Base-by-base conservation (phyloP, 1,140 invertebrate genomes). In the Drosophila kohkoa region DNA sequence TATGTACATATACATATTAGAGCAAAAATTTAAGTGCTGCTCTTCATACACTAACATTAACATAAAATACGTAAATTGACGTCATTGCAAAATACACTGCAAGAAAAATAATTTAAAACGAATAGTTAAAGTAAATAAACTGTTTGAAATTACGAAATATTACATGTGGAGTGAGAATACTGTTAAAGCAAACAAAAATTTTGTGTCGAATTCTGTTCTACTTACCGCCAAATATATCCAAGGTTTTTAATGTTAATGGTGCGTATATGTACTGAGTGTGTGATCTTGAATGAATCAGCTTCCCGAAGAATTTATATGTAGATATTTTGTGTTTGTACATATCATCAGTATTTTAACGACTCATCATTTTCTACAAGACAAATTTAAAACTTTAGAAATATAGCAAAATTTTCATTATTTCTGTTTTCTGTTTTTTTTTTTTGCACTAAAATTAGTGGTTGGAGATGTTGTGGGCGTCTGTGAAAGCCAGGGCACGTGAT, bases 211-310 rank as follows among this genome's bases (percentile, higher is more conserved):
- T 63, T 80, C 78, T 75, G 80, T 81, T 80, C 69, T 66, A 80
- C 65, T 67, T 58, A 58, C 58, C 51, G 35, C 30, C 38, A 66
- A 73, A 13, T 51, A 16, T 71, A 75, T 72, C 66, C 77, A 88
- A 87, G 83, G 83, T 89, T 87, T 87, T 89, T 55, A 80, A 54
- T 75, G 74, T 77, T 71, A 80, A 88, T 81, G 83, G 83, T 87
- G 85, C 83, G 83, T 87, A 87, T 70, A 48, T 69, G 28, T 66
- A 32, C 10, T 10, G 15, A 32, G 15, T 30, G 43, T 60, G 64
- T 74, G 69, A 80, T 87, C 80, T 83, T 88, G 57, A 77, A 63
- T 87, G 83, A 87, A 66, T 88, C 83, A 87, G 82, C 69, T 4
- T 20, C 11, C 30, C 30, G 46, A 28, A 54, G 20, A 60, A 48